These are phyloP conservation scores for Brienomyrus brachyistius DNA, from an alignment of 2,113 vertebrate species.

Conservation along the genomic window DNA sequence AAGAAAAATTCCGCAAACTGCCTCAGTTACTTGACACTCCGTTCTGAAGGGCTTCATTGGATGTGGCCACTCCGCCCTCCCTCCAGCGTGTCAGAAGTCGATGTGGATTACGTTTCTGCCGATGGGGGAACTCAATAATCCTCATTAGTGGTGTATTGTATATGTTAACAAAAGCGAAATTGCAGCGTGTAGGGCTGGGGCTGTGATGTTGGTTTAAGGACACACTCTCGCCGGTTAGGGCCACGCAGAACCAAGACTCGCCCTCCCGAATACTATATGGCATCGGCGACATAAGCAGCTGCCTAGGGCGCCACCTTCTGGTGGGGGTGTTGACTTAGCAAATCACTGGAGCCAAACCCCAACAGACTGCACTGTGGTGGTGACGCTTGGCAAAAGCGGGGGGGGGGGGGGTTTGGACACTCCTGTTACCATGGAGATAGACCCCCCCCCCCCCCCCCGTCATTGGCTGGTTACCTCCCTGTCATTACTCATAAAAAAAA, in stretches of 20 bases:
- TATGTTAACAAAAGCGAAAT: not conserved
- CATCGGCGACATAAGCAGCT: not conserved
- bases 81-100: not conserved
- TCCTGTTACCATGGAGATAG: not conserved
- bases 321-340: not conserved
- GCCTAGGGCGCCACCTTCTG: not conserved
- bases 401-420: not conserved
- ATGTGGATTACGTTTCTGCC: not conserved
- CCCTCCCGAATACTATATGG: not conserved
- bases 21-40: not conserved
- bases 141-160: slow-evolving; percentile 12
- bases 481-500: not conserved
- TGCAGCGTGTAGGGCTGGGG: not conserved
- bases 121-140: not conserved
- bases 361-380: not conserved
- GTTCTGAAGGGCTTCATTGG: not conserved
- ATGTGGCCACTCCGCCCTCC: not conserved
- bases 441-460: not conserved
- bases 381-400: not conserved
- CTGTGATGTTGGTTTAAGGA: not conserved
- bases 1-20: not conserved
- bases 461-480: not conserved
- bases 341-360: not conserved
- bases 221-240: not conserved
- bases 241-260: not conserved